These are phyloP conservation scores for Euplagia quadripunctaria DNA, from an alignment of 2,888 invertebrate genomes.

Conservation along the genomic window DNA sequence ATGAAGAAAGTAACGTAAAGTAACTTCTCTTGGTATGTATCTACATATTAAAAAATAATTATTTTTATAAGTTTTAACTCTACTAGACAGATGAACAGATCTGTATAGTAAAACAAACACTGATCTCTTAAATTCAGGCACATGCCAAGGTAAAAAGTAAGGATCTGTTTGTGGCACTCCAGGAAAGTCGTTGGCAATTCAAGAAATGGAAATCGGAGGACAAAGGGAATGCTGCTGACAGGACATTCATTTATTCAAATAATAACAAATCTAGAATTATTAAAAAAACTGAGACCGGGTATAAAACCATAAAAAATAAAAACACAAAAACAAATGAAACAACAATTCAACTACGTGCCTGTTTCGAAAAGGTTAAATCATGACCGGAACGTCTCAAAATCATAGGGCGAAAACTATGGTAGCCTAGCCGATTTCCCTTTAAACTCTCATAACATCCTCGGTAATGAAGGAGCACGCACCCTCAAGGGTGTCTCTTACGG, in stretches of 20 bases:
- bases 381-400: conserved; percentile 70
- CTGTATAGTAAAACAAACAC: no score
- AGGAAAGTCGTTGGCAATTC: no score
- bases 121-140: no score
- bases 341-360: conserved; percentile 47
- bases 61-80: no score
- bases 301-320: background rate
- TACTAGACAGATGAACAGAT: no score
- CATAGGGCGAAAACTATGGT: conserved; percentile 70
- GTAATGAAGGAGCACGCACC: conserved; percentile 69
- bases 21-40: background rate
- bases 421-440: conserved; percentile 62
- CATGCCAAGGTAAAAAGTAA: no score
- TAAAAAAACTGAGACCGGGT: background rate
- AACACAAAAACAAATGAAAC: background rate
- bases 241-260: no score
- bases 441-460: conserved; percentile 65
- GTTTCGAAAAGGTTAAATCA: conserved; percentile 62
- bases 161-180: no score
- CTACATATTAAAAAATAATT: no score
- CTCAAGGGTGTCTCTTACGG: conserved; percentile 68
- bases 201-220: no score
- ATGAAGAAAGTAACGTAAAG: background rate
- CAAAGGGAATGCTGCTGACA: no score
- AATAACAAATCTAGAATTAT: background rate